Evolutionary conservation across 37 sponge, comb jelly and placozoan genomes (phyloP), one percentile per base, ranked within the genome.

Genomic region (Beroe ovata): DNA sequence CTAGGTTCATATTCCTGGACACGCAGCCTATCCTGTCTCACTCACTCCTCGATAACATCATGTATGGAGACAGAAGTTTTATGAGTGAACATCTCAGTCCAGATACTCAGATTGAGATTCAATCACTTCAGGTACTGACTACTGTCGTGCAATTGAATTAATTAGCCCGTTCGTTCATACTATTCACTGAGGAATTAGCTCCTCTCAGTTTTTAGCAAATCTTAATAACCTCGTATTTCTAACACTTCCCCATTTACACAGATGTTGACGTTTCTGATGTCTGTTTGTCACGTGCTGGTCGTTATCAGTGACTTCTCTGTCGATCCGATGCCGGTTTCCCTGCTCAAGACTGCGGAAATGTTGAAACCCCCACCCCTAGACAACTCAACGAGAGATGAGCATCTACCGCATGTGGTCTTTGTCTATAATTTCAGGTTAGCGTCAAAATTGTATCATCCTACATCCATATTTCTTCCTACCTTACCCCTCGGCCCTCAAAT

Each of bases 381-480:
- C 8, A 69, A 35, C 71, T 33, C 18, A 35, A 69, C 20, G 37
- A 16, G 71, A 36, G 71, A 69, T 6, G 71, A 69, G 71, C 71
- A 34, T 29, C 38, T 69, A 6, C 71, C 71, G 8, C 71, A 69
- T 34, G 38, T 69, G 6, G 71, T 69, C 4, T 69, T 69, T 69
- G 71, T 69, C 38, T 69, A 69, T 25, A 69, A 69, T 21, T 69
- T 69, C 71, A 69, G 71, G 71, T 69, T 8, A 62, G n/a, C n/a
- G n/a, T n/a, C n/a, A n/a, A n/a, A n/a, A n/a, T n/a, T n/a, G n/a
- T n/a, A n/a, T n/a, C n/a, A n/a, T n/a, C n/a, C n/a, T n/a, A n/a
- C n/a, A n/a, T n/a, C n/a, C n/a, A n/a, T n/a, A n/a, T n/a, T n/a
- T n/a, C n/a, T n/a, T n/a, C n/a, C n/a, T n/a, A n/a, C n/a, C n/a